Base-by-base conservation (phyloP, 2,888 invertebrate species). In the Lasioglossum calceatum region DNA sequence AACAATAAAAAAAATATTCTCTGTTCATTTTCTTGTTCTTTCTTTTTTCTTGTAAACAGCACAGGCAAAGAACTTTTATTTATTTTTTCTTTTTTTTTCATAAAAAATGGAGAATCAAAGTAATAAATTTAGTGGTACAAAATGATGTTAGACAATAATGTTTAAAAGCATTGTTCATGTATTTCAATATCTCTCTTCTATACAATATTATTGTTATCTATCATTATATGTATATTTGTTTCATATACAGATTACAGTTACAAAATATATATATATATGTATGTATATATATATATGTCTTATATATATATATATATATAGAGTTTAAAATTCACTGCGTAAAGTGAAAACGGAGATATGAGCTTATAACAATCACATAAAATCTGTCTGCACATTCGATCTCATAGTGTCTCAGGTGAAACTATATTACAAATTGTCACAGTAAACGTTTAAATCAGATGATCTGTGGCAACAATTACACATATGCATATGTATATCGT, bases 181-280 rank as follows among this genome's bases (percentile, higher is more conserved):
- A 95, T 95, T 95, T 95, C 95, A 95, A 95, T 95, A 95, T 95
- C 95, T 95, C 95, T 95, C 93, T 95, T 95, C 95, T 95, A 95
- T 95, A 95, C 95, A 95, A 94, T 95, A 93, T 95, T 93, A 92
- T 94, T 92, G 92, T 94, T 91, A 93, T 94, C 93, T 94, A 94
- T 94, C 92, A 93, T 94, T 94, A 93, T 94, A 93, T 94, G 92
- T 93, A 94, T 94, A 93, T 93, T 94, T 92, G 92, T 93, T 93
- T 94, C 94, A 94, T 95, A 94, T 95, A 95, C 93, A 95, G 93
- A 93, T 94, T 94, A 94, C 93, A 94, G 93, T 94, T 95, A 95
- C 94, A 94, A 94, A 94, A 94, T 95, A 95, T 94, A 94, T 93
- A 94, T 92, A 92, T 93, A 89, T 92, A 71, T 86, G 50, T 88